Percentiles rank a stretch among this genome's conserved stretches.
Evolutionary conservation across 2,888 invertebrate genomes (phyloP).

Genomic region (Anthoptus insignis): DNA sequence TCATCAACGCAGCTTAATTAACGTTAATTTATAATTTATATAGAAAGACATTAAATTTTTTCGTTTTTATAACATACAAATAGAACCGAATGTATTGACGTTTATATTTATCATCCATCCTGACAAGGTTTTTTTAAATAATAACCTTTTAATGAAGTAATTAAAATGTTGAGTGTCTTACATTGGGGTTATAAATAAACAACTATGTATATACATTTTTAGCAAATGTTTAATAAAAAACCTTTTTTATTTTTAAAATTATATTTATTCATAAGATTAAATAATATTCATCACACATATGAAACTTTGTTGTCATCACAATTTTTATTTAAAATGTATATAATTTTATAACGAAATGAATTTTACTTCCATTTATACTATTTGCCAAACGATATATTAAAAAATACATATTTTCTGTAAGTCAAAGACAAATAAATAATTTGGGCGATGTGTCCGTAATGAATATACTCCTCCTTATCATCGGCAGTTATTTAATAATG

Average conservation of each 20-base stretch:
- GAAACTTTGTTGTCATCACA: conserved; percentile 2
- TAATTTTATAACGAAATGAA: background rate
- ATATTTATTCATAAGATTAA: background rate
- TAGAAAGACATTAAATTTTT: background rate
- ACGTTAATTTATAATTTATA: background rate
- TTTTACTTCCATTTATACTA: conserved; percentile 1
- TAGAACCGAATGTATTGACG: background rate
- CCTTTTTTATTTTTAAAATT: background rate
- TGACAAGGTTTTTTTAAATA: background rate
- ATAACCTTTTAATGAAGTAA: background rate
- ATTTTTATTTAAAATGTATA: background rate
- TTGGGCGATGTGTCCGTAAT: background rate
- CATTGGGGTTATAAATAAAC: conserved; percentile 10
- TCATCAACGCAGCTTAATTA: background rate
- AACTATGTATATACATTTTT: conserved; percentile 14
- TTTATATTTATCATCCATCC: background rate
- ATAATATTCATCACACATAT: background rate
- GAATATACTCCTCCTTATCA: conserved; percentile 1
- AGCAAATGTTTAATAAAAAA: conserved; percentile 14
- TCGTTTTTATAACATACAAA: background rate
- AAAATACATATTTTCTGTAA: conserved; percentile 25
- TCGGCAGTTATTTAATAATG: background rate
- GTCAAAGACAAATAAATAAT: conserved; percentile 9
- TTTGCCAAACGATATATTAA: conserved; percentile 6
- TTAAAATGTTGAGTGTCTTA: conserved; percentile 1